Evolutionary conservation across 1,140 invertebrate genomes (phyloP), one percentile per base, ranked within the genome.

Genomic region (Caerostris darwini): DNA sequence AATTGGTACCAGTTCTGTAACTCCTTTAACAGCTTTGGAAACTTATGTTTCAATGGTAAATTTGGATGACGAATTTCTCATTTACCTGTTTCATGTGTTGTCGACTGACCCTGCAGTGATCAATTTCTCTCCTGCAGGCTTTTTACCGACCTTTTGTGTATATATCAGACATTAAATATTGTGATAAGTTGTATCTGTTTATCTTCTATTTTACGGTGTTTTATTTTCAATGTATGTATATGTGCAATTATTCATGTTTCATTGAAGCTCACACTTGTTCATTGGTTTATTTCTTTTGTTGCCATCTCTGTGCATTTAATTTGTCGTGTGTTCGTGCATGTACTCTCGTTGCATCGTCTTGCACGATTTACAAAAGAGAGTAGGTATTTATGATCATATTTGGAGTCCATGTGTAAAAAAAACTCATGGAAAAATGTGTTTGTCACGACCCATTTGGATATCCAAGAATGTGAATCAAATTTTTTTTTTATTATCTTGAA

Each of bases 181-280:
- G 93, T 94, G 93, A 94, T 94, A 94, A 90, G 92, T 94, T 94
- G 88, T 94, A 90, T 67, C 58, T 81, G 50, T 83, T 83, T 90
- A 81, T 94, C 59, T 94, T 14, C 57, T 88, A 57, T 88, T 67
- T 90, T 71, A 50, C 57, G 57, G 71, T 53, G 57, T 92, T 92
- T 92, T 81, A 82, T 69, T 67, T 86, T 85, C 34, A 77, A 77
- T 50, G 34, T 85, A 67, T 81, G 77, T 94, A 94, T 56, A 94
- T 94, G 93, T 94, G 93, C 93, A 94, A 94, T 94, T 87, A 89
- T 64, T 90, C 93, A 94, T 94, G 19, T 94, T 94, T 89, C 86
- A 88, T 89, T 94, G 34, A 83, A 64, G 61, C 77, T 85, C 82
- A 90, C 19, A 85, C 61, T 64, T n/a, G n/a, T 94, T 64, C 69